Conservation (phyloP, 2,797 vertebrate species). For the Sebastes baramenuke region DNA sequence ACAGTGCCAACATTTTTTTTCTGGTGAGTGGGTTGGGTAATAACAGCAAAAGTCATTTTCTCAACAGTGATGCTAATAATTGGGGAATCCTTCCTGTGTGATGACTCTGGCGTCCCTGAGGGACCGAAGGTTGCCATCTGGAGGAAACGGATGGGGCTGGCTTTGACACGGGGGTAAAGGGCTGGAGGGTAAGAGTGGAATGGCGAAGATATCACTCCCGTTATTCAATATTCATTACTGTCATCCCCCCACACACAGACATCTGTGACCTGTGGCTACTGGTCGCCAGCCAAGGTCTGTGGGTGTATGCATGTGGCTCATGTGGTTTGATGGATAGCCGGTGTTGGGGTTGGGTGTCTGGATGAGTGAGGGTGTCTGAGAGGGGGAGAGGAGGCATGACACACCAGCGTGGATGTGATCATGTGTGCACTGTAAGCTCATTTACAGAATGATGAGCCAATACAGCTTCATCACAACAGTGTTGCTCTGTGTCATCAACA, state of each 20-base stretch:
- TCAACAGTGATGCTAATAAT: constrained; percentile 17
- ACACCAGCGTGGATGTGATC: not conserved
- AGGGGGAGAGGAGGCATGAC: not conserved
- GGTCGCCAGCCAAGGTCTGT: constrained; percentile 46
- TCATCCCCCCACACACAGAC: constrained; percentile 55
- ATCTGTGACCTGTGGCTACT: constrained; percentile 70
- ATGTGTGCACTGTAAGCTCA: not conserved
- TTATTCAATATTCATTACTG: constrained; percentile 71
- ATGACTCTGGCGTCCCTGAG: not conserved
- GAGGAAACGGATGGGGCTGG: constrained; percentile 25
- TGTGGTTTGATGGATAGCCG: constrained; percentile 32
- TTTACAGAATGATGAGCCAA: constrained; percentile 24
- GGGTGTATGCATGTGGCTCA: constrained; percentile 20
- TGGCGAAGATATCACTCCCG: constrained; percentile 44
- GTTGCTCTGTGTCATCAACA: constrained; percentile 1
- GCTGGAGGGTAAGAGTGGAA: constrained; percentile 30
- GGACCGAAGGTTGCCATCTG: constrained; percentile 60
- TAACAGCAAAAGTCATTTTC: constrained; percentile 15
- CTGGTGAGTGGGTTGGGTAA: not conserved
- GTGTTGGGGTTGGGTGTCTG: constrained; percentile 9
- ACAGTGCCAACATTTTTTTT: not conserved
- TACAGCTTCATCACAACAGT: constrained; percentile 1
- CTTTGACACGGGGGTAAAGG: constrained; percentile 15
- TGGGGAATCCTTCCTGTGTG: constrained; percentile 36
- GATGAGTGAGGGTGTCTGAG: constrained; percentile 11